Evolutionary conservation across 2,888 invertebrate genomes (phyloP), one percentile per base, ranked within the genome.

Genomic region (Epiblema foenella): DNA sequence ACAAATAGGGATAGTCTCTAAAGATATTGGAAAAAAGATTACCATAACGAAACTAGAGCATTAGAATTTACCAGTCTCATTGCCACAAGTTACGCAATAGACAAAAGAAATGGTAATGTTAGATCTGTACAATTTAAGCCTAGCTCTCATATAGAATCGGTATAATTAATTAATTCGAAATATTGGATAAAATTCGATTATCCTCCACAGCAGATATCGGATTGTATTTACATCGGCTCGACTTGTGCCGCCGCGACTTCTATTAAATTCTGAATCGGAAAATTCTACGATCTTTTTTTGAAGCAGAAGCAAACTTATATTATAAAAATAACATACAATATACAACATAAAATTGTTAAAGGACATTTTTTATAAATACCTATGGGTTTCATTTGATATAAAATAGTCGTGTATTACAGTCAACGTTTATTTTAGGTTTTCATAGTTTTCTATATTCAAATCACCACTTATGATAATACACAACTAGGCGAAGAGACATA

Each of bases 191-290:
- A 46, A 66, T n/a, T 58, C 20, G 37, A 49, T 67, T 59, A 37
- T 51, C 37, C 24, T 39, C 51, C 51, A 20, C 51, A 51, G n/a
- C 20, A n/a, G 11, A 58, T 46, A 58, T 37, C 20, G 37, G 24
- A 51, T 39, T 51, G 10, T 58, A 33, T 39, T 67, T 58, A 58
- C 46, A 46, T 67, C n/a, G 24, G 37, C n/a, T 11, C 58, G 67
- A 52, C 51, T 52, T 67, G 67, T 51, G 66, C 49, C 46, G 11
- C 29, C 46, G 11, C 29, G 11, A 49, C 24, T 57, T 10, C 49
- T 10, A 67, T 58, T 67, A 51, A 39, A 67, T 59, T 59, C 17
- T 51, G 17, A 58, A 59, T 51, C 57, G 18, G 33, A 20, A 33
- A 52, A n/a, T 2, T 15, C 29, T 54, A n/a, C 20, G 9, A 49